A percentile compares a stretch with the other conserved stretches of the same genome.
Evolutionary conservation across 2,888 invertebrate species (phyloP).

Genomic region (Allacma fusca): DNA sequence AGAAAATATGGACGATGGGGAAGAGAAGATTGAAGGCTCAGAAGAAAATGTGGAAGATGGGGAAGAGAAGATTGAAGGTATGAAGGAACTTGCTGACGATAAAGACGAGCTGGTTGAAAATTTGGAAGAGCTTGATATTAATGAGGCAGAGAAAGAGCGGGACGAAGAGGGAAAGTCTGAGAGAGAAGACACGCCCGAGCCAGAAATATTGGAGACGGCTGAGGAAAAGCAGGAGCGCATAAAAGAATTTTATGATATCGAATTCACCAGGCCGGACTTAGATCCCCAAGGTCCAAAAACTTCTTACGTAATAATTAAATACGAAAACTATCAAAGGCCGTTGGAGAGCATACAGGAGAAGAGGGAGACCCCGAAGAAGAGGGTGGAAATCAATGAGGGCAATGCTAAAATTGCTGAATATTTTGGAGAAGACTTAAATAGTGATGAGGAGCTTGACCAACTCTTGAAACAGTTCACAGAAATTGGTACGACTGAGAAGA

Average conservation of each 20-base stretch:
- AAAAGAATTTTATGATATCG: constrained; percentile 29
- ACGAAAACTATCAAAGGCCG: constrained; percentile 35
- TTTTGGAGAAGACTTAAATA: constrained; percentile 43
- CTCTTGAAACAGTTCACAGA: background rate
- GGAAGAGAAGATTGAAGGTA: background rate
- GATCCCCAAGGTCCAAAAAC: constrained; percentile 21
- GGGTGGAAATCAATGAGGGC: constrained; percentile 20
- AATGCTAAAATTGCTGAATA: constrained; percentile 43
- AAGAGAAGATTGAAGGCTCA: constrained; percentile 43
- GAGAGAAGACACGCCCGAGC: background rate
- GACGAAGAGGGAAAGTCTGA: background rate
- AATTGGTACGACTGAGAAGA: background rate
- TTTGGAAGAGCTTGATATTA: background rate
- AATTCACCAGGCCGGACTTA: constrained; percentile 32
- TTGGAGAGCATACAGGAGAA: background rate
- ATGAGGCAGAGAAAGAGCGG: background rate
- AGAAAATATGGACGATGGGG: constrained; percentile 25
- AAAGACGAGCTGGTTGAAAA: background rate
- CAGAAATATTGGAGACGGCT: constrained; percentile 18
- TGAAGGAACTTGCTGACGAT: too few species aligned
- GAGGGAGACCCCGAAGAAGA: background rate
- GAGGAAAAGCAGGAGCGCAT: constrained; percentile 33
- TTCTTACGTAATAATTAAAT: constrained; percentile 23
- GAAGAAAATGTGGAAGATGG: constrained; percentile 30
- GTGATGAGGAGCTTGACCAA: constrained; percentile 32